A percentile compares a stretch with the other conserved stretches of the same genome.
These are phyloP conservation scores for Petrocephalus microphthalmus DNA, from an alignment of 2,113 vertebrate species.

Conservation along the genomic window DNA sequence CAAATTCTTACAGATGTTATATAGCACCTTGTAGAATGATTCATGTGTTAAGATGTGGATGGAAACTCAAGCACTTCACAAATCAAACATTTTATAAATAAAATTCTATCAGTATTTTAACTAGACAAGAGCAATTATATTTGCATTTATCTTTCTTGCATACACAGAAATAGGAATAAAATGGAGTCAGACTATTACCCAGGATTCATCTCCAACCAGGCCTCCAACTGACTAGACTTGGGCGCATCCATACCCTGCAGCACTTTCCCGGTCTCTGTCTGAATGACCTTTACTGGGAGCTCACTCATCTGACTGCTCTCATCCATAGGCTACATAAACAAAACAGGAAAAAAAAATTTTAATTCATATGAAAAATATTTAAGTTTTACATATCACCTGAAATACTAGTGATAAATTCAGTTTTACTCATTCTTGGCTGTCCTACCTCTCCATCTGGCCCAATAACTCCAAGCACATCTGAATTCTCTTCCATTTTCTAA, in stretches of 20 bases:
- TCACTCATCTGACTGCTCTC: slow-evolving; percentile 99
- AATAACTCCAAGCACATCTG: slow-evolving; percentile 77
- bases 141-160: not conserved
- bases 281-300: slow-evolving; percentile 94
- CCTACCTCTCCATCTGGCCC: slow-evolving; percentile 94
- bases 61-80: not conserved
- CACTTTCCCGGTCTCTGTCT: slow-evolving; percentile 93
- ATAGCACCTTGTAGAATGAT: not conserved
- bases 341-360: not conserved
- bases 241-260: slow-evolving; percentile 91
- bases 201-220: slow-evolving; percentile 98
- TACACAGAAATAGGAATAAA: not conserved
- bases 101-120: not conserved
- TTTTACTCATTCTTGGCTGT: not conserved
- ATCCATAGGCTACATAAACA: slow-evolving; percentile 76
- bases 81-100: not conserved
- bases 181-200: slow-evolving; percentile 61
- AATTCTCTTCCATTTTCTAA: slow-evolving; percentile 83
- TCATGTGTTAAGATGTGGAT: not conserved
- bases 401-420: not conserved
- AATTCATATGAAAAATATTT: not conserved
- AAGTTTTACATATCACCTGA: not conserved
- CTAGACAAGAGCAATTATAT: not conserved
- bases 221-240: slow-evolving; percentile 94
- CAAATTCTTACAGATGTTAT: not conserved